A percentile compares a stretch with the other conserved stretches of the same genome.
phyloP scores from a whole-genome alignment of 2,797 vertebrate species.

The Lithobates pipiens region DNA sequence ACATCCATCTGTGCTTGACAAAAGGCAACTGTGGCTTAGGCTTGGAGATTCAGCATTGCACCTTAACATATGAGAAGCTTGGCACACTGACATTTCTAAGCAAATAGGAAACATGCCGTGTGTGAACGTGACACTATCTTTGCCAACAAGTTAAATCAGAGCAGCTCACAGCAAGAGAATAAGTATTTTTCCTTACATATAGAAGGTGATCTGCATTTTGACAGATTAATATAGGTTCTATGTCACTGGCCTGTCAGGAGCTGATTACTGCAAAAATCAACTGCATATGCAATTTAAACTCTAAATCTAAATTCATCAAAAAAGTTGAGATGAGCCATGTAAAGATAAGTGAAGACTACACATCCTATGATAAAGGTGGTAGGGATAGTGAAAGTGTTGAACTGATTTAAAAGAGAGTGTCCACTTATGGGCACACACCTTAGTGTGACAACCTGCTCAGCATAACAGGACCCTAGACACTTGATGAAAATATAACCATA shows the following conservation, averaged over 20 bases:
- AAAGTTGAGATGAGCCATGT: too few relatives aligned
- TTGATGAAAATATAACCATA: too few relatives aligned
- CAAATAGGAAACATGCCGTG: constrained; percentile 40
- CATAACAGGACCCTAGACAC: too few relatives aligned
- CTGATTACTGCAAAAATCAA: constrained; percentile 13
- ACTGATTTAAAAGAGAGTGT: too few relatives aligned
- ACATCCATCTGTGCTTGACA: neutral
- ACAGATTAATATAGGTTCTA: constrained; percentile 31
- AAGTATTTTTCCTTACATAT: constrained; percentile 39
- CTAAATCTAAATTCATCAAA: neutral
- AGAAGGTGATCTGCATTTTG: constrained; percentile 25
- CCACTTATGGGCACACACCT: too few relatives aligned
- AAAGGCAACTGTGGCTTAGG: neutral
- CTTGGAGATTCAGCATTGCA: neutral
- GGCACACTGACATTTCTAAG: neutral
- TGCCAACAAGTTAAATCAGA: constrained; percentile 39
- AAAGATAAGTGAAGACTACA: too few relatives aligned
- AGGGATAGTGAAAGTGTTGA: too few relatives aligned
- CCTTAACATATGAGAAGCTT: constrained; percentile 1
- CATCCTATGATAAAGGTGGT: too few relatives aligned
- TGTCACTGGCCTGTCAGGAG: constrained; percentile 3
- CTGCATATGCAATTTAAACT: neutral
- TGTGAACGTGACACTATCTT: constrained; percentile 36
- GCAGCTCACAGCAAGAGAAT: constrained; percentile 47
- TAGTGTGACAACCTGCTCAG: too few relatives aligned